Percentiles rank a stretch among this genome's conserved stretches.
These are phyloP conservation scores for Cuniculus paca DNA, from an alignment of 2,797 vertebrate genomes.

Conservation along the genomic window DNA sequence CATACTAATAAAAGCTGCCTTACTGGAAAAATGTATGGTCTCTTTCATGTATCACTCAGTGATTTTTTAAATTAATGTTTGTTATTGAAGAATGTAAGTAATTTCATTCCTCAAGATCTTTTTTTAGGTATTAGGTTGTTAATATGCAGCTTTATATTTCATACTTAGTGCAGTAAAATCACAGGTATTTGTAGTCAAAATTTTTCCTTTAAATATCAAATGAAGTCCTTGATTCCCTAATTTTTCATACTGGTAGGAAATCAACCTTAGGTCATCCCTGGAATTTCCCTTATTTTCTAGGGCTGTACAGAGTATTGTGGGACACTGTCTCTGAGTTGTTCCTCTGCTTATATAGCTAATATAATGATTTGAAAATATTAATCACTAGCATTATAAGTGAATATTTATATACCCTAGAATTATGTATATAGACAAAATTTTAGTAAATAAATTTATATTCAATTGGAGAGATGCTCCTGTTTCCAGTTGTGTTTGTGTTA, in stretches of 20 bases:
- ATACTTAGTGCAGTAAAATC: background rate
- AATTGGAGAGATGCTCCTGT: background rate
- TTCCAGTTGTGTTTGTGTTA: background rate
- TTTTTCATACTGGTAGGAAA: background rate
- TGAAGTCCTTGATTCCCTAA: background rate
- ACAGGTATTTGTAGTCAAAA: background rate
- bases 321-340: background rate
- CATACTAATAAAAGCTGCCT: background rate
- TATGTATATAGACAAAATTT: background rate
- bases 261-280: background rate
- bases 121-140: background rate
- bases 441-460: background rate
- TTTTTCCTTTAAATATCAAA: background rate
- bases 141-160: background rate
- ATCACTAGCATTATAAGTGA: background rate
- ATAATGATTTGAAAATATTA: background rate
- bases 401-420: background rate
- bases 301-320: background rate
- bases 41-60: background rate
- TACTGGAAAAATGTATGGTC: background rate
- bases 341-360: background rate
- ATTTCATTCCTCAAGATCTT: background rate
- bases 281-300: background rate
- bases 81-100: background rate
- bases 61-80: background rate